These are phyloP conservation scores for Cheilosia urbana DNA, from an alignment of 2,888 invertebrate species.

Conservation along the genomic window DNA sequence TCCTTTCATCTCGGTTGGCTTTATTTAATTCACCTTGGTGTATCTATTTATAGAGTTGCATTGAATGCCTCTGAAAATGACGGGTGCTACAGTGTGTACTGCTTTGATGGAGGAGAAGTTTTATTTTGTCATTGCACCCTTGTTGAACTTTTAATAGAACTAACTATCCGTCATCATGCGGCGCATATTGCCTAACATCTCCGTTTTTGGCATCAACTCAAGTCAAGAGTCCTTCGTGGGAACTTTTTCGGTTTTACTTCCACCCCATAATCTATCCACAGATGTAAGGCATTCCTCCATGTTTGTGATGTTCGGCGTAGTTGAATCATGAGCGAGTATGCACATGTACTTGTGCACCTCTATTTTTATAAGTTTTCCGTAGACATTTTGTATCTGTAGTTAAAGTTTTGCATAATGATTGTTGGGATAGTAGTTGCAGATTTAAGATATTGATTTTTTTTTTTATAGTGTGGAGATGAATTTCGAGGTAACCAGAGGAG, in stretches of 20 bases:
- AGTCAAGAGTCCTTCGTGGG: slow-evolving; percentile 40
- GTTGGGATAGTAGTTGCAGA: slow-evolving; percentile 14
- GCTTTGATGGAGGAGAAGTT: slow-evolving; percentile 14
- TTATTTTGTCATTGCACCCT: slow-evolving; percentile 63
- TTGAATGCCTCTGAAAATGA: slow-evolving; percentile 37
- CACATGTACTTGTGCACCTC: slow-evolving; percentile 1
- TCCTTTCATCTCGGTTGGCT: slow-evolving; percentile 25
- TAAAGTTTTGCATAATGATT: slow-evolving; percentile 40
- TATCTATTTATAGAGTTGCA: slow-evolving; percentile 62
- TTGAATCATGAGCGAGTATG: slow-evolving; percentile 8
- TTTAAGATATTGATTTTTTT: slow-evolving; percentile 61
- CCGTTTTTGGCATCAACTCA: slow-evolving; percentile 36
- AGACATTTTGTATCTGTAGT: slow-evolving; percentile 1
- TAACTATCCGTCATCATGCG: not conserved
- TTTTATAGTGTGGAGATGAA: slow-evolving; percentile 12
- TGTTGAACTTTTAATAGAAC: slow-evolving; percentile 62
- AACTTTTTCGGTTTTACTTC: slow-evolving; percentile 10
- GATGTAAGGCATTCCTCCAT: not conserved
- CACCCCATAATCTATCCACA: not conserved
- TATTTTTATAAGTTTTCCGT: not conserved
- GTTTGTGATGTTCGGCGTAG: slow-evolving; percentile 25
- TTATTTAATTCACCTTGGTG: slow-evolving; percentile 45
- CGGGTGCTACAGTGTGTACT: slow-evolving; percentile 36
- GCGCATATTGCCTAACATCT: slow-evolving; percentile 10
- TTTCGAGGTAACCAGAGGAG: slow-evolving; percentile 12